Conservation (phyloP, 2,113 vertebrate genomes). For the Beaufortia kweichowensis region DNA sequence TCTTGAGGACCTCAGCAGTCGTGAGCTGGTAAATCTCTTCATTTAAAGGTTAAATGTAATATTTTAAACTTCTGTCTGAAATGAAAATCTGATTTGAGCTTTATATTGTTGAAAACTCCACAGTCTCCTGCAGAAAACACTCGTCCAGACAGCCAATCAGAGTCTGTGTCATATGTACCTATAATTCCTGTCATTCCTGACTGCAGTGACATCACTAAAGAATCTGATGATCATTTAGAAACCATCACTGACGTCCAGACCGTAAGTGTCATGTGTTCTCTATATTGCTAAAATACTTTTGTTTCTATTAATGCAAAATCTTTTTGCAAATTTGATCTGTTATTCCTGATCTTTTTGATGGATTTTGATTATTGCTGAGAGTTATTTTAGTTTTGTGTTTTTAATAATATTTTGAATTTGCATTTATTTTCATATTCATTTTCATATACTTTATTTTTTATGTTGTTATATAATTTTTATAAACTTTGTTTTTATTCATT, state of each 20-base stretch:
- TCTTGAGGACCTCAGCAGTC: constrained; percentile 59
- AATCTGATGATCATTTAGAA: not conserved
- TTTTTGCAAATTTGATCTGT: no score
- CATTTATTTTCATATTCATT: no score
- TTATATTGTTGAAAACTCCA: constrained; percentile 8
- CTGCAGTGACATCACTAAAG: not conserved
- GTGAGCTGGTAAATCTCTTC: constrained; percentile 59
- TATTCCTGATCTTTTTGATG: not conserved
- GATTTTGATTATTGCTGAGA: no score
- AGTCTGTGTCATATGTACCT: not conserved
- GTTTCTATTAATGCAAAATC: no score
- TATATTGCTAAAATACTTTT: not conserved
- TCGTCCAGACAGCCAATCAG: not conserved
- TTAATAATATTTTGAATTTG: no score
- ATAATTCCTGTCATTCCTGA: not conserved
- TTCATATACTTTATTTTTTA: no score
- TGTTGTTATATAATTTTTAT: no score
- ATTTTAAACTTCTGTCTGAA: no score
- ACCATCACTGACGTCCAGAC: constrained; percentile 19
- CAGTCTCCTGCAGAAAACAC: not conserved
- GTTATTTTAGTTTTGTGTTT: no score
- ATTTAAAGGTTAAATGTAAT: not conserved
- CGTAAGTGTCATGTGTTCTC: not conserved
- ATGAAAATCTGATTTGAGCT: no score
- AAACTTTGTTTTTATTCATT: no score